A percentile compares a stretch with the other conserved stretches of the same genome.
phyloP scores from a whole-genome alignment of 2,113 vertebrate genomes.

The Mormoops blainvillei region DNA sequence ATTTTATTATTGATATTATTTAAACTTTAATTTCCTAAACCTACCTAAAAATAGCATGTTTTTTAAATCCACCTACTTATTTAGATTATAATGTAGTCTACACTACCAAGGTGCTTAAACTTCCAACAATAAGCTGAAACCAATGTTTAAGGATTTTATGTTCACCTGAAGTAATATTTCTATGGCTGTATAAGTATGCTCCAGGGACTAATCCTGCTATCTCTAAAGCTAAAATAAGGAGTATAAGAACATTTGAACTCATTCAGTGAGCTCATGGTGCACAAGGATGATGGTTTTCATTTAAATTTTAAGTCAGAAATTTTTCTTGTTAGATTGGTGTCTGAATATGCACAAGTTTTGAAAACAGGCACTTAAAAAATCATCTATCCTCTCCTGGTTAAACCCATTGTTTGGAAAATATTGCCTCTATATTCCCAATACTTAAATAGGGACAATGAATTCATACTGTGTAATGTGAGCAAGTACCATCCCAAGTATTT shows the following conservation, averaged over 20 bases:
- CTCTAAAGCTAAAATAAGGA: not conserved
- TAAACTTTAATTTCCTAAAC: not conserved
- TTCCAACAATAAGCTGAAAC: not conserved
- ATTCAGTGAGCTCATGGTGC: not conserved
- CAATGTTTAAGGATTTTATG: not conserved
- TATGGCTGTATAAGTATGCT: not conserved
- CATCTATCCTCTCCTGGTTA: not conserved
- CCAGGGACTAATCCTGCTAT: not conserved
- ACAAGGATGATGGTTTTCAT: not conserved
- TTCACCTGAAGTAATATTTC: not conserved
- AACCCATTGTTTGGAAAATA: not conserved
- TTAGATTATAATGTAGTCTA: not conserved
- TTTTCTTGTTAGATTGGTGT: not conserved
- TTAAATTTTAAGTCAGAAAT: slow-evolving; percentile 5
- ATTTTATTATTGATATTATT: not conserved
- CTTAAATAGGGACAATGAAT: not conserved
- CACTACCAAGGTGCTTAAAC: not conserved
- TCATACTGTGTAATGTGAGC: not conserved
- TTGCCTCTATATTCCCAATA: not conserved
- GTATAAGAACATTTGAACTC: not conserved
- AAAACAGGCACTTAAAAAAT: not conserved
- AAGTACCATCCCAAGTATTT: not conserved
- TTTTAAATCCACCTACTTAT: not conserved
- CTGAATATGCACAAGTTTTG: not conserved
- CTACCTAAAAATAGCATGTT: not conserved